Evolutionary conservation across 2,113 vertebrate genomes (phyloP), one percentile per base, ranked within the genome.

Genomic region (Athene noctua): DNA sequence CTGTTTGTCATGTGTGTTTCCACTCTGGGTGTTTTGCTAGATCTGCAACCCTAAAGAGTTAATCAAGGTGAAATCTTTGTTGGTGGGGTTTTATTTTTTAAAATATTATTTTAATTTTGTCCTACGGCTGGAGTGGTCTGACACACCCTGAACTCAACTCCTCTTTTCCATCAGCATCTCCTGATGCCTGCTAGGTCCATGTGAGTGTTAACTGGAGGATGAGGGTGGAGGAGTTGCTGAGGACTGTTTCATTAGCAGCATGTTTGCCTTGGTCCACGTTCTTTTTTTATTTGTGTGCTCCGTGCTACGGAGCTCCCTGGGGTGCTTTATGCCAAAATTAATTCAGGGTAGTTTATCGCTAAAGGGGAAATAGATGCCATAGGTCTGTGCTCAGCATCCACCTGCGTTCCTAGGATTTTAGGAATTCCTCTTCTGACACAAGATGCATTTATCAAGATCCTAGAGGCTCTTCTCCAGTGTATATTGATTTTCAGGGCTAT

Each of bases 401-500:
- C 51, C 55, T 62, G n/a, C 5, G 0, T 79, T 61, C 78, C 54
- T 4, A 18, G 79, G 62, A 70, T 83, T 77, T 92, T 74, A 78
- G 90, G 61, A 74, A 90, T 88, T 88, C 67, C 80, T 93, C n/a
- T 42, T 62, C 23, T 18, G 13, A 71, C 23, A 32, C 0, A 1
- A 68, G 58, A 47, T 2, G 2, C 7, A 0, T 93, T 90, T 81
- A 57, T 72, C 74, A 51, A 44, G 15, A 47, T 80, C 55, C 38
- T 65, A 34, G 71, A 66, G 55, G 67, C 72, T 93, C 59, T 94
- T 83, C 90, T 62, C 40, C 17, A 11, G 75, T 0, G 12, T 52
- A 14, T 94, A 93, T 90, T 93, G 92, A 90, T 95, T 96, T 93
- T 71, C 71, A 83, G 59, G 59, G 57, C 86, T 92, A n/a, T 95